Evolutionary conservation across 2,888 invertebrate species (phyloP).

Genomic region (Drosophila percnosoma): DNA sequence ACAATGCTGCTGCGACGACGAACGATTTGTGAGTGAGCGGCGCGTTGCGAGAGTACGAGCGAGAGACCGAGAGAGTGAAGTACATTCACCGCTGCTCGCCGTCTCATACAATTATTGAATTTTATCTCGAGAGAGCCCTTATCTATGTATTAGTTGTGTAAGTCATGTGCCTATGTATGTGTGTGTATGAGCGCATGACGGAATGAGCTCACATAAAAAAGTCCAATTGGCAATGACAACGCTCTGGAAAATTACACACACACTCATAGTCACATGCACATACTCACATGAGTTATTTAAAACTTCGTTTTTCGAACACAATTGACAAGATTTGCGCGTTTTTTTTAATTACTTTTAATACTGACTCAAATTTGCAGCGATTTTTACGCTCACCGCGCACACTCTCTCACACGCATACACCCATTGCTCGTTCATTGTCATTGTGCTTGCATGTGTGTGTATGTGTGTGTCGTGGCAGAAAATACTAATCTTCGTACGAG

Average conservation of each 20-base stretch:
- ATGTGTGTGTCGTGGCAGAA: slow-evolving; percentile 65
- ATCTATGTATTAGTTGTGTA: slow-evolving; percentile 30
- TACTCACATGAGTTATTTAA: slow-evolving; percentile 43
- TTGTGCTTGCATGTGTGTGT: slow-evolving; percentile 37
- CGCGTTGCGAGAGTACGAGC: slow-evolving; percentile 21
- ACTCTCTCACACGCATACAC: slow-evolving; percentile 17
- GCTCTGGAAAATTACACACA: slow-evolving; percentile 66
- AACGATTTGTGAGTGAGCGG: slow-evolving; percentile 69
- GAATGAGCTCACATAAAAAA: slow-evolving; percentile 58
- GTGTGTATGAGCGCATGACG: slow-evolving; percentile 69
- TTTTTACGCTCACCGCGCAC: slow-evolving; percentile 41
- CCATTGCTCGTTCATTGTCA: slow-evolving; percentile 49
- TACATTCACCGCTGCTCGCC: slow-evolving; percentile 30
- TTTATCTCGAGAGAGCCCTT: slow-evolving; percentile 55
- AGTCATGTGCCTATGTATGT: slow-evolving; percentile 57
- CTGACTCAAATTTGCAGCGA: slow-evolving; percentile 23
- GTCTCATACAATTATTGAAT: slow-evolving; percentile 60
- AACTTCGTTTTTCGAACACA: slow-evolving; percentile 55
- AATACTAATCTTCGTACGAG: slow-evolving; percentile 42
- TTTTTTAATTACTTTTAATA: slow-evolving; percentile 24
- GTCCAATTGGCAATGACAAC: slow-evolving; percentile 74
- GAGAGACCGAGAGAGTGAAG: slow-evolving; percentile 39
- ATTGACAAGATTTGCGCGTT: slow-evolving; percentile 38
- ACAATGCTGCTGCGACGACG: slow-evolving; percentile 78
- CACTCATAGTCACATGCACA: slow-evolving; percentile 54